phyloP scores from a whole-genome alignment of 2,888 invertebrate genomes.

The Polydrusus pterygomalis region DNA sequence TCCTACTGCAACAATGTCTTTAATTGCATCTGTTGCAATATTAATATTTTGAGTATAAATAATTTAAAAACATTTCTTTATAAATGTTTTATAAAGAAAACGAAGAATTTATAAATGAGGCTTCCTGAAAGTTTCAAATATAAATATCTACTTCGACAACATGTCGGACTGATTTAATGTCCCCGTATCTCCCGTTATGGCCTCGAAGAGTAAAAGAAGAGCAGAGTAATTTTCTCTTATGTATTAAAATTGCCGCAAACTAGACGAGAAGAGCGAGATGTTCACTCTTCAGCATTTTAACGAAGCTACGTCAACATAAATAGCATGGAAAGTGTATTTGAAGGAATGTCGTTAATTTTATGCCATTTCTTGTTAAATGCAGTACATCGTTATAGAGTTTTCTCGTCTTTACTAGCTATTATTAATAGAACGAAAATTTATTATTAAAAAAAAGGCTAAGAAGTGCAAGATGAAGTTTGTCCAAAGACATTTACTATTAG shows the following conservation, averaged over 20 bases:
- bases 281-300: slow-evolving; percentile 46
- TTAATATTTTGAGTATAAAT: background rate
- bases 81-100: background rate
- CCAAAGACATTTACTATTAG: no score
- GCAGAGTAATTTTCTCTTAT: slow-evolving; percentile 41
- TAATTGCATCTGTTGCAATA: background rate
- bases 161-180: slow-evolving; percentile 46
- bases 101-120: slow-evolving; percentile 1
- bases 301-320: slow-evolving; percentile 27
- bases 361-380: slow-evolving; percentile 12
- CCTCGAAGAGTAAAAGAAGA: slow-evolving; percentile 39
- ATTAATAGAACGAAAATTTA: background rate
- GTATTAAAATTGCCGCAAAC: slow-evolving; percentile 50
- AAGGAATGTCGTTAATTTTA: slow-evolving; percentile 40
- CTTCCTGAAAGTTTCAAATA: slow-evolving; percentile 44
- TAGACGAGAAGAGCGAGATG: slow-evolving; percentile 36
- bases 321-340: slow-evolving; percentile 15
- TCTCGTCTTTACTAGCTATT: background rate
- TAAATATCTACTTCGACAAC: slow-evolving; percentile 44
- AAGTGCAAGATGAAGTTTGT: no score
- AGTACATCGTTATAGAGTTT: slow-evolving; percentile 4
- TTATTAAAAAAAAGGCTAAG: background rate
- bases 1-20: no score
- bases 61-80: background rate
- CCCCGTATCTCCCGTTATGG: slow-evolving; percentile 44